phyloP scores from a whole-genome alignment of 2,113 vertebrate species.

The Trematocara unimaculatum region DNA sequence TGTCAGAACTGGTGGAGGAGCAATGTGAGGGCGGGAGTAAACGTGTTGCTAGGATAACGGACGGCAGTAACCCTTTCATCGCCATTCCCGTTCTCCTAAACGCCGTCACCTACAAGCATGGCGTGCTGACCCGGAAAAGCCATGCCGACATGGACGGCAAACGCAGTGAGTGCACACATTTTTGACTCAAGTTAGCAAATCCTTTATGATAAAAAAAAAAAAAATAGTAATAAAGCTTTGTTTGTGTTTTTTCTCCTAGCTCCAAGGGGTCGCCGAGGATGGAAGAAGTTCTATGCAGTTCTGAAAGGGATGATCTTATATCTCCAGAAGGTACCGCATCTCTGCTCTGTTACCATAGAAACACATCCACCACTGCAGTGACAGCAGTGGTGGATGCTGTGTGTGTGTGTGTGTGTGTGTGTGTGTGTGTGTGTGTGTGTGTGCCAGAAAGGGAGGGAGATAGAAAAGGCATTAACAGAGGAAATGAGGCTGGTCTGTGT shows the following conservation, averaged over 20 bases:
- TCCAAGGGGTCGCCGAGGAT: conserved; percentile 91
- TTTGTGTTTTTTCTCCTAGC: conserved; percentile 64
- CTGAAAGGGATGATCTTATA: conserved; percentile 95
- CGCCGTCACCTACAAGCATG: conserved; percentile 91
- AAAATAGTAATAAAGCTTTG: neutral
- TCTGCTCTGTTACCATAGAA: conserved; percentile 60
- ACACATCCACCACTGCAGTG: conserved; percentile 47
- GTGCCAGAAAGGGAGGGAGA: neutral
- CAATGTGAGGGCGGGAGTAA: conserved; percentile 87
- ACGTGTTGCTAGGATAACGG: conserved; percentile 89
- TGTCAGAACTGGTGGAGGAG: conserved; percentile 96
- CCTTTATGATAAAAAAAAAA: neutral
- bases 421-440: neutral
- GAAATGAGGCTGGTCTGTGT: neutral
- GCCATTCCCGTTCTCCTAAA: conserved; percentile 88
- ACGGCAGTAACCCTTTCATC: conserved; percentile 93
- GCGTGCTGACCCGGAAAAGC: conserved; percentile 89
- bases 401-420: neutral
- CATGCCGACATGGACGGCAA: conserved; percentile 97
- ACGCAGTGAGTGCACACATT: conserved; percentile 78
- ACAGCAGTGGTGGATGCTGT: conserved; percentile 28
- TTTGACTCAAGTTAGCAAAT: neutral
- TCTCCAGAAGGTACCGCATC: conserved; percentile 87
- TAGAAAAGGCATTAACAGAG: neutral
- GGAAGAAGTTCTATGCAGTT: conserved; percentile 98